These are phyloP conservation scores for Metridium senile DNA, from an alignment of 92 coral and sea anemone genomes.

Conservation along the genomic window DNA sequence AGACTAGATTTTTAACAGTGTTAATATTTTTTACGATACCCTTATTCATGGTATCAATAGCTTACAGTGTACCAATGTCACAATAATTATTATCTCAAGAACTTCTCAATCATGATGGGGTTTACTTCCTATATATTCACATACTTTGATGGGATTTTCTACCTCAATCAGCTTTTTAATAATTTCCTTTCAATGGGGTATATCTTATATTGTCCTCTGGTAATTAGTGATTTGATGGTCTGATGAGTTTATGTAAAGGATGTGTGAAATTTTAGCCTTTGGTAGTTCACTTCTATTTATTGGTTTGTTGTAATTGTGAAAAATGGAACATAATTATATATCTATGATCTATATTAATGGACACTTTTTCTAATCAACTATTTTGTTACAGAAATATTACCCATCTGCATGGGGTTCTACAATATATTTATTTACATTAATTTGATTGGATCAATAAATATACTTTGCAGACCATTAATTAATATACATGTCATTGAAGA, in stretches of 20 bases:
- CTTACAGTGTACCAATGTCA: too few species aligned
- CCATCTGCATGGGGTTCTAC: constrained; percentile 13
- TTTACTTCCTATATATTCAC: neutral
- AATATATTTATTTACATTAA: neutral
- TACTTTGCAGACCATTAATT: constrained; percentile 5
- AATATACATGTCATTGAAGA: neutral
- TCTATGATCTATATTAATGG: too few species aligned
- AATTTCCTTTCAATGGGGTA: neutral
- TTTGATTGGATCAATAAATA: neutral
- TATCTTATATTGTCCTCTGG: too few species aligned
- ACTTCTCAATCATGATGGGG: too few species aligned
- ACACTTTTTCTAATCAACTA: constrained; percentile 2
- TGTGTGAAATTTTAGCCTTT: neutral
- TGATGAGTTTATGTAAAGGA: neutral
- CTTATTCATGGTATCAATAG: neutral
- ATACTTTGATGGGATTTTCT: neutral
- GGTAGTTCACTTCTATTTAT: too few species aligned
- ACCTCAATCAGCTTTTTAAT: neutral
- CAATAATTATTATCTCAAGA: too few species aligned
- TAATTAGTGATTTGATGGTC: constrained; percentile 1
- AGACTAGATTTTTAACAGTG: neutral
- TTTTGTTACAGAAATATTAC: neutral
- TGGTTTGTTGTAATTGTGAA: too few species aligned
- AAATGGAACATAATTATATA: too few species aligned
- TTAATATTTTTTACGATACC: neutral